These are phyloP conservation scores for Melanostoma scalare DNA, from an alignment of 2,888 invertebrate genomes.

Conservation along the genomic window DNA sequence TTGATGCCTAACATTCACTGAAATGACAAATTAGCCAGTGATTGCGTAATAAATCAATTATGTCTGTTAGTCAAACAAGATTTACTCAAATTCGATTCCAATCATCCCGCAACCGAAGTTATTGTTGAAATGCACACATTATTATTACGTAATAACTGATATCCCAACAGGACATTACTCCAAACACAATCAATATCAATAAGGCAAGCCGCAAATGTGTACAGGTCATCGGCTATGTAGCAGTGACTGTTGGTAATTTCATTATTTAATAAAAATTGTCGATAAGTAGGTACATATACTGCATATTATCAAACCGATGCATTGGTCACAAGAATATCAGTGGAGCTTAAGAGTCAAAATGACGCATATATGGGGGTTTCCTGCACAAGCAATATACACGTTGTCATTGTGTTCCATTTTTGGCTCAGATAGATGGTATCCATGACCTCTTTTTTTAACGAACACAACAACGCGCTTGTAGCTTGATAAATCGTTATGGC, in stretches of 20 bases:
- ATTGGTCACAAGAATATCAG: too few species aligned
- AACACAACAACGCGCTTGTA: too few species aligned
- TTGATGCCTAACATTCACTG: neutral
- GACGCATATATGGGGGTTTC: too few species aligned
- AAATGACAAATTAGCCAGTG: too few species aligned
- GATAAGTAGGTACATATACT: conserved; percentile 1
- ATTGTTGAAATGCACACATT: conserved; percentile 26
- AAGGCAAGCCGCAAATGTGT: conserved; percentile 58
- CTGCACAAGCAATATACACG: too few species aligned
- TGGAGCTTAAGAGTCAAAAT: too few species aligned
- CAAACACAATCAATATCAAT: conserved; percentile 55
- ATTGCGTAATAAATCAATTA: neutral
- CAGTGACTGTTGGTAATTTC: conserved; percentile 31
- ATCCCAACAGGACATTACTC: conserved; percentile 49
- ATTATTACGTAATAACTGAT: conserved; percentile 53
- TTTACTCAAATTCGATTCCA: conserved; percentile 45
- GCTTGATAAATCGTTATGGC: too few species aligned
- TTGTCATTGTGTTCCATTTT: too few species aligned
- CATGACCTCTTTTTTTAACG: too few species aligned
- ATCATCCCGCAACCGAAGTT: conserved; percentile 42
- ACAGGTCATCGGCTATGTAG: conserved; percentile 47
- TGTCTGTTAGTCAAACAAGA: conserved; percentile 15
- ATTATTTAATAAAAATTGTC: conserved; percentile 47
- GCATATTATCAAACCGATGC: neutral
- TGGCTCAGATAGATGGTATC: too few species aligned